phyloP scores from a whole-genome alignment of 2,797 vertebrate genomes.

The Poecilia picta region DNA sequence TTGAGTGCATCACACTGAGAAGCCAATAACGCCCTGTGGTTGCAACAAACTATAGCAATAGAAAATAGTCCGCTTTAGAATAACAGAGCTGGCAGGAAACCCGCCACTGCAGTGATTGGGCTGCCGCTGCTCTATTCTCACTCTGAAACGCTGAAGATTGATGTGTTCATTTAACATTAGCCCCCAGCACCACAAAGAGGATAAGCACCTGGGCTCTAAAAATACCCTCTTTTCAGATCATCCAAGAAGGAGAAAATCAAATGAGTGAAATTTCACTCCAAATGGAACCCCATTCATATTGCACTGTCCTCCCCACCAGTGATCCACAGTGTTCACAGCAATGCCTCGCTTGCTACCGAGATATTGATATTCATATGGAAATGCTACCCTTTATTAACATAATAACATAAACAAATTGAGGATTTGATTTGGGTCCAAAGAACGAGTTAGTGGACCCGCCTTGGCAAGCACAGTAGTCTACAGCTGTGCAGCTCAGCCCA shows the following conservation, averaged over 20 bases:
- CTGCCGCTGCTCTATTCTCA: constrained; percentile 46
- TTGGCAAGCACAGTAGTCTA: constrained; percentile 64
- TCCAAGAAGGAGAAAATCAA: constrained; percentile 73
- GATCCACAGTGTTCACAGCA: constrained; percentile 54
- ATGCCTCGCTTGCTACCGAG: constrained; percentile 60
- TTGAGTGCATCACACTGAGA: constrained; percentile 50
- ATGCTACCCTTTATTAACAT: constrained; percentile 82
- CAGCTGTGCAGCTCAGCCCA: constrained; percentile 65
- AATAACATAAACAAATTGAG: constrained; percentile 82
- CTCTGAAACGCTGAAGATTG: constrained; percentile 72
- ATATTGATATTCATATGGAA: constrained; percentile 83
- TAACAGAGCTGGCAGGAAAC: constrained; percentile 60
- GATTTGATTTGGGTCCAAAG: constrained; percentile 73
- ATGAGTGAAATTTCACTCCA: constrained; percentile 78
- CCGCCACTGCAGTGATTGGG: constrained; percentile 47
- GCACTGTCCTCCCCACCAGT: constrained; percentile 51
- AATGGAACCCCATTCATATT: constrained; percentile 73
- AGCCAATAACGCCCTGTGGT: constrained; percentile 47
- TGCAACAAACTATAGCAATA: constrained; percentile 39
- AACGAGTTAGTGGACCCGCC: constrained; percentile 54
- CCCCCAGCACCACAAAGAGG: constrained; percentile 75
- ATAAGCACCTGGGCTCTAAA: constrained; percentile 78
- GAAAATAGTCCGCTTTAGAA: constrained; percentile 56
- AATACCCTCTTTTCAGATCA: constrained; percentile 74
- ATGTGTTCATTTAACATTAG: constrained; percentile 81